Base-by-base conservation (phyloP, 92 coral and sea anemone species). In the Micromussa lordhowensis region DNA sequence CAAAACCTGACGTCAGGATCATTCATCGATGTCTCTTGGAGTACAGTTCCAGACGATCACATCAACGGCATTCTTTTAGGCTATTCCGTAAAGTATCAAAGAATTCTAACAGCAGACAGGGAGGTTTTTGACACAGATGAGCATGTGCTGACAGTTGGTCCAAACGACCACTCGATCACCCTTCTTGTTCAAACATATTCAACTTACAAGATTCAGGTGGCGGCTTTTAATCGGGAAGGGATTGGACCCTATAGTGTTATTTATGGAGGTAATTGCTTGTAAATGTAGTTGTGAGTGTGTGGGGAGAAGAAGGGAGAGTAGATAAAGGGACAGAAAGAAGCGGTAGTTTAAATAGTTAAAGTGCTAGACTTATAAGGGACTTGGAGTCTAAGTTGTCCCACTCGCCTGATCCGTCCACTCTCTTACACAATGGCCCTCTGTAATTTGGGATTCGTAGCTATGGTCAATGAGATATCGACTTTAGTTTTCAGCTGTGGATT, bases 31-130 rank as follows among this genome's bases (percentile, higher is more conserved):
- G 77, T 91, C 8, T 75, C 26, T 61, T 91, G 94, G 91, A 55
- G 69, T 53, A 88, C 91, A 63, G 91, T 91, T 54, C 91, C 88
- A 7, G 78, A 51, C 3, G 91, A 70, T 9, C 91, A 91, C 28
- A 57, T 87, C 51, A 91, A 91, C 88, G 94, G 91, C 30, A 59
- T 44, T 8, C 35, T 91, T 10, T 7, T 70, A 19, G 88, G 91
- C 18, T 91, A 87, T 82, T 71, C 80, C 17, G 7, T 91, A 3
- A 81, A 74, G 44, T 91, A 82, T 53, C 80, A 73, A 59, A 77
- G 83, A 78, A 55, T 81, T 19, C 72, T 26, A 61, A 44, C 87
- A 10, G 79, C 94, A 1, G 94, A 91, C 64, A 51, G 59, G 3
- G 2, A 38, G 0, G 91, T 82, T 17, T 6, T 35, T 2, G 69